phyloP scores from a whole-genome alignment of 30 jellyfish, hydroid and myxozoan genomes.

The Chrysaora quinquecirrha region DNA sequence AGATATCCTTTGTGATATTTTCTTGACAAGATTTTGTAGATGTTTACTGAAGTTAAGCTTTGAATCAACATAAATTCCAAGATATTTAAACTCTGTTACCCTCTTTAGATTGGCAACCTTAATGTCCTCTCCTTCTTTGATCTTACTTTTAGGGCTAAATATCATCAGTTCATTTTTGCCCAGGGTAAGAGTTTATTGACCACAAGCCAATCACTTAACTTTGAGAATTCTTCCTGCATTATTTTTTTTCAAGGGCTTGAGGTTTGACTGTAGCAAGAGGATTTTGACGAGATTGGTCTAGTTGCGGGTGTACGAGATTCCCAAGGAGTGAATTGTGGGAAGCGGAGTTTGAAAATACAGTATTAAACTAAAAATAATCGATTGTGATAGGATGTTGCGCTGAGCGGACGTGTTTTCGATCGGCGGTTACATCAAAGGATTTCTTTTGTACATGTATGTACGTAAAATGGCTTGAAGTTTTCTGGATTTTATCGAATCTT shows the following conservation, averaged over 20 bases:
- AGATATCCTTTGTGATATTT: slow-evolving; percentile 20
- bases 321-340: no score
- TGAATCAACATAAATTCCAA: slow-evolving; percentile 49
- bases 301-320: no score
- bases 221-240: slow-evolving; percentile 39
- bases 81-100: slow-evolving; percentile 55
- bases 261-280: no score
- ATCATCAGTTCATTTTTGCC: slow-evolving; percentile 48
- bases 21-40: slow-evolving; percentile 46
- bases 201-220: slow-evolving; percentile 41
- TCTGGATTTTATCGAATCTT: no score
- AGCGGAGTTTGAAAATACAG: no score
- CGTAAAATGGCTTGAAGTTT: no score
- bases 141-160: slow-evolving; percentile 50
- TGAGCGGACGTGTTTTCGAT: no score
- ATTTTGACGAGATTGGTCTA: no score
- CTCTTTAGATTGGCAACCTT: slow-evolving; percentile 55
- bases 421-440: no score
- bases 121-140: slow-evolving; percentile 59
- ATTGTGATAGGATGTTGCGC: no score
- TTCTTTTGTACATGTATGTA: no score
- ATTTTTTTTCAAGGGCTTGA: slow-evolving; percentile 19
- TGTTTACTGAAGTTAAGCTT: slow-evolving; percentile 58
- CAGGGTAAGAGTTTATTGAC: slow-evolving; percentile 66
- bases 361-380: no score